Conservation (phyloP, 2,797 vertebrate species). For the Iguana delicatissima region DNA sequence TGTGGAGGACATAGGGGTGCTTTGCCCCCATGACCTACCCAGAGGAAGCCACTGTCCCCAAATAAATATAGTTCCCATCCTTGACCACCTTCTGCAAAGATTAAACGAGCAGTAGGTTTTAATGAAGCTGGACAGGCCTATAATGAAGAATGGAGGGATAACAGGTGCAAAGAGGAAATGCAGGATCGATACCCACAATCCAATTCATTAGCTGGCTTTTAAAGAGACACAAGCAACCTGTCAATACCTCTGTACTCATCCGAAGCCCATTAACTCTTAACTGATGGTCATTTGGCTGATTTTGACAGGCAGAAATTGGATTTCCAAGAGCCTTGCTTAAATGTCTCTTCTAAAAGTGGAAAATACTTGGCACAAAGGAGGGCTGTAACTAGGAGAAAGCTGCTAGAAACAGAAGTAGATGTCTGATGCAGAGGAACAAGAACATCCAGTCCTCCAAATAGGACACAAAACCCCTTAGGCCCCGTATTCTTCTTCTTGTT, state of each 20-base stretch:
- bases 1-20: too few species aligned
- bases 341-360: background rate
- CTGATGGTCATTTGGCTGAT: constrained; percentile 30
- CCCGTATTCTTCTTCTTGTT: too few species aligned
- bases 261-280: constrained; percentile 47
- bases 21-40: background rate
- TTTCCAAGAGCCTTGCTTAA: constrained; percentile 2
- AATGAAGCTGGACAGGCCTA: constrained; percentile 33
- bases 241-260: constrained; percentile 40
- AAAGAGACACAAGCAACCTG: constrained; percentile 48
- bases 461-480: too few species aligned
- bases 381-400: background rate
- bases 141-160: constrained; percentile 41
- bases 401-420: background rate
- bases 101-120: constrained; percentile 8
- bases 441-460: background rate
- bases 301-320: constrained; percentile 49
- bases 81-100: background rate
- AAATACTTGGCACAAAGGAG: background rate
- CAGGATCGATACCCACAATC: constrained; percentile 48
- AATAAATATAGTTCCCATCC: background rate
- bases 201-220: constrained; percentile 57
- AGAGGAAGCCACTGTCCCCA: accelerated
- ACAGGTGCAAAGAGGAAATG: constrained; percentile 39
- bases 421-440: too few species aligned